Evolutionary conservation across 2,888 invertebrate species (phyloP), one percentile per base, ranked within the genome.

Genomic region (Gastrophysa polygoni): DNA sequence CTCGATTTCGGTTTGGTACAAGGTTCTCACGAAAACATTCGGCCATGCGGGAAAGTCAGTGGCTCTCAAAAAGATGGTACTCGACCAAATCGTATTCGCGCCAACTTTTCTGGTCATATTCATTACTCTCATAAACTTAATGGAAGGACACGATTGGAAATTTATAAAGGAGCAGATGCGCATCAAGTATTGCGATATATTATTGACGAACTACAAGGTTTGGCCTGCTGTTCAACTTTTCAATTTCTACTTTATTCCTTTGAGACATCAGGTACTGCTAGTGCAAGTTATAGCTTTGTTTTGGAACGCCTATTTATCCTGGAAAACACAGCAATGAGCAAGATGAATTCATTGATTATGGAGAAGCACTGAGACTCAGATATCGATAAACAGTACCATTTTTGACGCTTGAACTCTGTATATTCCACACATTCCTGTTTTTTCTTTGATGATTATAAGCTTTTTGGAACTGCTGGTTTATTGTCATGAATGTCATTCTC

Each of bases 211-310:
- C 81, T 92, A 89, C 77, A 88, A 85, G 79, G 83, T 91, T 24
- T 95, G 95, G 95, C 95, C 95, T 5, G 85, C 88, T 73, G 93
- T 93, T 0, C 96, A 96, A 78, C 73, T 93, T 21, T 76, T 90
- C 2, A 97, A 96, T 80, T 97, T 97, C 82, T 88, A 90, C 71
- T 82, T 91, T 72, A 83, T 95, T 55, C 96, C 96, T 4, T 82
- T 95, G 38, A 87, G 91, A 65, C 91, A 91, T 80, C 93, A 96
- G 82, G 91, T 95, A 5, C 78, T 93, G 28, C 82, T 91, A 43
- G 91, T 89, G 5, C 95, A 95, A 79, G 75, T 82, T 5, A 86
- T 94, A n/a, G 93, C 93, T 18, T 77, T 95, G 20, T 83, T 91
- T 71, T 95, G 95, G 95, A 95, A 95, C 78, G 89, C 89, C 7